These are phyloP conservation scores for Virgularia gustaviana DNA, from an alignment of 92 coral and sea anemone genomes.

Conservation along the genomic window DNA sequence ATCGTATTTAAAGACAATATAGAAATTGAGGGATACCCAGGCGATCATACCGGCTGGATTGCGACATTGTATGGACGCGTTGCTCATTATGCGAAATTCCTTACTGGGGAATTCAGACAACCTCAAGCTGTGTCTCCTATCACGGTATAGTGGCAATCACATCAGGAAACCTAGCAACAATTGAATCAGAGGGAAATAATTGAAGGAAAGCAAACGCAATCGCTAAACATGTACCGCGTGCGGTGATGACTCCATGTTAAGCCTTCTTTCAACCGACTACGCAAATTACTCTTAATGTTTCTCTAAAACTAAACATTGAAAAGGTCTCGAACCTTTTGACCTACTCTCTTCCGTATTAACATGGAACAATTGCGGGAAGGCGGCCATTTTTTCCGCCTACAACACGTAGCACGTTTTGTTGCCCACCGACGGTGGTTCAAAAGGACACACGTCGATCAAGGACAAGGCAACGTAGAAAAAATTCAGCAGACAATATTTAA, in stretches of 20 bases:
- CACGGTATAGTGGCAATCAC: not conserved
- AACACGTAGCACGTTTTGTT: not conserved
- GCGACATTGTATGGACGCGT: no score
- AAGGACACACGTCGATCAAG: not conserved
- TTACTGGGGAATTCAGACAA: not conserved
- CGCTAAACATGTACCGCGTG: no score
- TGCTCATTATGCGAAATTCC: no score
- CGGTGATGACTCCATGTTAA: no score
- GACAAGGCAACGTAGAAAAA: no score
- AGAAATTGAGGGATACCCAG: no score
- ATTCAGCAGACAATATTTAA: not conserved
- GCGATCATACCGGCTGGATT: no score
- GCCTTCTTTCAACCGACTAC: no score
- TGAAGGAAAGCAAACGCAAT: no score
- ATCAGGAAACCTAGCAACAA: not conserved
- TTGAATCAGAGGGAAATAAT: not conserved
- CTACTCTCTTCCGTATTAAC: constrained; percentile 1
- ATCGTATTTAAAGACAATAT: no score
- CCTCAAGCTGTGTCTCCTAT: constrained; percentile 4
- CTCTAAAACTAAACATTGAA: not conserved
- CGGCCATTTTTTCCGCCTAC: not conserved
- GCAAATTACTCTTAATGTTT: not conserved
- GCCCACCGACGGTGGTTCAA: not conserved
- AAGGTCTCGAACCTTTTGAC: constrained; percentile 20
- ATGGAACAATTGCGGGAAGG: not conserved